Percentiles rank a stretch among this genome's conserved stretches.
phyloP scores from a whole-genome alignment of 2,797 vertebrate species.

The Gymnoscopelus microlampas region DNA sequence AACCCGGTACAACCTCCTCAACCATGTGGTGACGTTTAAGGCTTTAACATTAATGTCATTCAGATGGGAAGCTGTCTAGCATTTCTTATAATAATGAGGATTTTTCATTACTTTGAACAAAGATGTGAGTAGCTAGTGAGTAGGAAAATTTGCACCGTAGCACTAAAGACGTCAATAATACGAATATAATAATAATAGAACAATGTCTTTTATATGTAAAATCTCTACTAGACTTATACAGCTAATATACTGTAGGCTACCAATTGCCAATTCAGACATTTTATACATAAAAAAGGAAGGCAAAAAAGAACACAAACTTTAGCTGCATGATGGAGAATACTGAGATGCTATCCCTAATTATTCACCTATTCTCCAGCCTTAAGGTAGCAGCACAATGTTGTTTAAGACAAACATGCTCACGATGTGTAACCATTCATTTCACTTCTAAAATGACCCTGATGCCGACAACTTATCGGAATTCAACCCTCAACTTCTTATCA shows the following conservation, averaged over 20 bases:
- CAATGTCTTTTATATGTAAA: slow-evolving; percentile 68
- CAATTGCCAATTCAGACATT: slow-evolving; percentile 46
- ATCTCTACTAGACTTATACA: slow-evolving; percentile 61
- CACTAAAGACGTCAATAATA: slow-evolving; percentile 70
- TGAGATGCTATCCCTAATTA: slow-evolving; percentile 22
- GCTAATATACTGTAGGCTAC: slow-evolving; percentile 60
- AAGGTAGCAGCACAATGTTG: slow-evolving; percentile 40
- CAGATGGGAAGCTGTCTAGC: slow-evolving; percentile 32
- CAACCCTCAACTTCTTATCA: slow-evolving; percentile 21
- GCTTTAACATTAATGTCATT: slow-evolving; percentile 64
- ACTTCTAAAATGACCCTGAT: slow-evolving; percentile 24
- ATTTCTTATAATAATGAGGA: slow-evolving; percentile 26
- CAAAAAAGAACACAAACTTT: slow-evolving; percentile 37
- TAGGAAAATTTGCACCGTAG: slow-evolving; percentile 57
- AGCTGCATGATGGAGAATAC: slow-evolving; percentile 54
- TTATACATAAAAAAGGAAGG: slow-evolving; percentile 43
- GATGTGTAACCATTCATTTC: slow-evolving; percentile 22
- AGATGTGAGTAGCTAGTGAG: slow-evolving; percentile 39
- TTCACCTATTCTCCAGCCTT: slow-evolving; percentile 23
- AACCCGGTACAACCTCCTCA: slow-evolving; percentile 33
- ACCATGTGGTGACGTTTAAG: slow-evolving; percentile 67
- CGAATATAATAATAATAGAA: slow-evolving; percentile 71
- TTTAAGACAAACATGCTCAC: slow-evolving; percentile 21
- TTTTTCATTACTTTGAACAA: slow-evolving; percentile 35
- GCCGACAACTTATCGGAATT: slow-evolving; percentile 19